A percentile compares a stretch with the other conserved stretches of the same genome.
Evolutionary conservation across 2,113 vertebrate species (phyloP).

Genomic region (Xiphophorus maculatus): DNA sequence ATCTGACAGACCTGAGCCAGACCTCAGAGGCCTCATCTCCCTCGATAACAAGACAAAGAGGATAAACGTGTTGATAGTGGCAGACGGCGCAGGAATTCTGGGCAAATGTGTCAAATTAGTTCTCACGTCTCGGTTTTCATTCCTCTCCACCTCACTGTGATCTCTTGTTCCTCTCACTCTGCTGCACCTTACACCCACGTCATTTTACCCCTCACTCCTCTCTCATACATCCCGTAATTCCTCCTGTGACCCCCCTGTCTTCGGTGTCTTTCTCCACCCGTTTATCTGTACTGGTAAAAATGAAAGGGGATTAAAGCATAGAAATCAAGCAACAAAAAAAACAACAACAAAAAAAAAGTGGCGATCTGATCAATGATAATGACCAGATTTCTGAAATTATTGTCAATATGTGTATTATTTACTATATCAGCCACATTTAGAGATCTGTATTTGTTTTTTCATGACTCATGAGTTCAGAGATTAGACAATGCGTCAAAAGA

Average conservation of each 20-base stretch:
- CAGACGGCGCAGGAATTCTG: conserved; percentile 79
- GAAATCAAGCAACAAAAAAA: background rate
- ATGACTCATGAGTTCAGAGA: too few relatives aligned
- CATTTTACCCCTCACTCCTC: conserved; percentile 49
- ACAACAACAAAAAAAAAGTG: background rate
- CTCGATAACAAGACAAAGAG: conserved; percentile 66
- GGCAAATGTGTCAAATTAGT: conserved; percentile 84
- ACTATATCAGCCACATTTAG: background rate
- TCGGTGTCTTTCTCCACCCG: conserved; percentile 29
- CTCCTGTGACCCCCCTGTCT: conserved; percentile 61
- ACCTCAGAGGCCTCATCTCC: conserved; percentile 74
- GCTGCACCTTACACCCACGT: conserved; percentile 57
- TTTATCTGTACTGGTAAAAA: conserved; percentile 7
- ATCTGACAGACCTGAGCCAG: conserved; percentile 61
- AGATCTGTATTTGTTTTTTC: background rate
- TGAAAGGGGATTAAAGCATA: conserved; percentile 5
- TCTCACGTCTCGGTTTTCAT: conserved; percentile 72
- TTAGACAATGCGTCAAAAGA: too few relatives aligned
- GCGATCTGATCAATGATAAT: background rate
- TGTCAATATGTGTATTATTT: background rate
- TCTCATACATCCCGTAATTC: conserved; percentile 40
- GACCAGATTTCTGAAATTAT: background rate
- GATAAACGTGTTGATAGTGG: conserved; percentile 81
- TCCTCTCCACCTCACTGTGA: conserved; percentile 68
- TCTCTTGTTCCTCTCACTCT: conserved; percentile 44